Base-by-base conservation (phyloP, 2,113 vertebrate genomes). In the Pseudopipra pipra region DNA sequence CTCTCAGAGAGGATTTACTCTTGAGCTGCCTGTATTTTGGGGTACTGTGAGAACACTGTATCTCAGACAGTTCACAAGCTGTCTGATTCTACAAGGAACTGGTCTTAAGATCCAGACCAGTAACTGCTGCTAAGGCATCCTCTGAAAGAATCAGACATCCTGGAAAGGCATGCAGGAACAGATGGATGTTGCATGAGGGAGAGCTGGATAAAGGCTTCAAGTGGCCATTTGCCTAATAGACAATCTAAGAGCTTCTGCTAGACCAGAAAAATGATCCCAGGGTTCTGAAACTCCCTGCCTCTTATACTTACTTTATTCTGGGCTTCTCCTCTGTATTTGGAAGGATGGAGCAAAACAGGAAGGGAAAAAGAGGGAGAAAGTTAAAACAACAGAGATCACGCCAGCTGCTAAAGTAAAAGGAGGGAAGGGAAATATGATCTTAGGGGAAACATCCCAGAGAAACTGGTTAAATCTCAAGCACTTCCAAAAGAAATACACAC, bases 261-360 rank as follows among this genome's bases (percentile, higher is more conserved):
- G 11, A 71, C 41, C 58, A 70, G 61, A 52, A 85, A 59, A 74
- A 58, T 5, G 2, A 75, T 84, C 46, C 59, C 63, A 70, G 24
- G 18, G 25, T 71, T 94, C 85, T 75, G 58, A 90, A 92, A 79
- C 20, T 47, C 58, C 16, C 33, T 77, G 6, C 20, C 27, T 14
- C 2, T 82, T 33, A 24, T 67, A 98, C 99, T 99, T 97, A 99
- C 99, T 98, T 98, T 96, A 97, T 98, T 97, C 98, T 99, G 52
- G 98, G 99, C 97, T 99, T 99, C 94, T 98, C 98, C 83, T 99
- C 98, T 99, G 94, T 72, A 73, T 96, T 86, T 88, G 93, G 83
- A 71, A 95, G 61, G 44, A n/a, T 30, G 80, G 71, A 77, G 92
- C 73, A 89, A 94, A 92, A 94, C 25, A 84, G 76, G 85, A 87